Evolutionary conservation across 2,113 vertebrate species (phyloP).

Genomic region (Zosterops borbonicus): DNA sequence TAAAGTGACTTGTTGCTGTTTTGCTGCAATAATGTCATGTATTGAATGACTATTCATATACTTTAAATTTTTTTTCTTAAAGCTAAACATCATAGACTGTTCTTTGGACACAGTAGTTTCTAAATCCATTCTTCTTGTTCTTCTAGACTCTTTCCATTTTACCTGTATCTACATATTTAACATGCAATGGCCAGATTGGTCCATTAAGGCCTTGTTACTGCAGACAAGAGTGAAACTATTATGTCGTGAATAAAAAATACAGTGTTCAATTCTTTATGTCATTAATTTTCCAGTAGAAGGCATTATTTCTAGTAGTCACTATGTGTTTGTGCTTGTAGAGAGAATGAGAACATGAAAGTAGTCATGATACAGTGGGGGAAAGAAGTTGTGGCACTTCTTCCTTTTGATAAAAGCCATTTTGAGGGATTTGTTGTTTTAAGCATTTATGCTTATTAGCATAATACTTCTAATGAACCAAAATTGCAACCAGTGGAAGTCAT

Average conservation of each 20-base stretch:
- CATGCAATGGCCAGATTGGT: neutral
- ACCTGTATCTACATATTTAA: neutral
- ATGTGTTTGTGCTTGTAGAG: neutral
- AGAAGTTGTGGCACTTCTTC: neutral
- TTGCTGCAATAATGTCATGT: neutral
- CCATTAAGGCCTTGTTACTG: neutral
- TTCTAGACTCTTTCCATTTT: neutral
- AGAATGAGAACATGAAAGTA: neutral
- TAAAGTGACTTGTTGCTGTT: neutral
- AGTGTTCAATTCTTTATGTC: neutral
- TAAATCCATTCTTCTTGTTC: neutral
- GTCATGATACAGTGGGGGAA: neutral
- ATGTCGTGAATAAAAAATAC: neutral
- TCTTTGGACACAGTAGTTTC: neutral
- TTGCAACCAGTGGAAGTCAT: neutral
- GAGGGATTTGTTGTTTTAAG: neutral
- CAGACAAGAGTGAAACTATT: neutral
- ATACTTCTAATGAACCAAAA: neutral
- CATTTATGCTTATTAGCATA: neutral
- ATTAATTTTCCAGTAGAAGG: neutral
- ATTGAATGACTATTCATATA: neutral
- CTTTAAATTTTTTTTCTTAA: neutral
- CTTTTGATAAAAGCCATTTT: neutral
- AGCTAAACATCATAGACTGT: neutral
- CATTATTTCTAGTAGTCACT: neutral